Evolutionary conservation across 2,113 vertebrate species (phyloP), one percentile per base, ranked within the genome.

Genomic region (Psephotus haematonotus): DNA sequence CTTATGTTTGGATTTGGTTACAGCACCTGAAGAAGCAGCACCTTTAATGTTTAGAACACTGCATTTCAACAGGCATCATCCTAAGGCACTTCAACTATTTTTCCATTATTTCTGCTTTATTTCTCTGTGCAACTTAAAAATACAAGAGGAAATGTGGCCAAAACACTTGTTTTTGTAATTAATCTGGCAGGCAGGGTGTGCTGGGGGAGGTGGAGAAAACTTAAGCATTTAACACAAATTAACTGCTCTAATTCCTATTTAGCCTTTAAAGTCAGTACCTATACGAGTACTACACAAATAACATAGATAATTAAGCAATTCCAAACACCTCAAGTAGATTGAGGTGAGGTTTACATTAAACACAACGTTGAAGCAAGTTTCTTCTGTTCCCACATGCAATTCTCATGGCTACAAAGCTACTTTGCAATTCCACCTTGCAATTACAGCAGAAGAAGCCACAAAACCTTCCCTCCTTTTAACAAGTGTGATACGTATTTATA

Each of bases 341-440:
- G 33, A 97, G 77, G 76, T 74, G 44, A 97, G 95, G 84, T 97
- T 96, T 97, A 97, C 94, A 94, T 95, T 88, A 96, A 96, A 79
- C 82, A 92, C 59, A 96, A 64, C 13, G 60, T 94, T 94, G 92
- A 92, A 96, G 76, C 82, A 95, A 93, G 93, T 86, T 95, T 92
- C 74, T 93, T 85, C 94, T 95, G 80, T 92, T 96, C 77, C 89
- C 95, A 78, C 86, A 75, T 65, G 22, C n/a, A 80, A 93, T 95
- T 94, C 95, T 90, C 80, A 92, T 27, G 68, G 74, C 72, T 92
- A 86, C 46, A 96, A 86, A 97, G 92, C 63, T 82, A 24, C 84
- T 97, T 86, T 89, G 84, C 82, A 97, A 92, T 88, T 82, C 52
- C 29, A 17, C 46, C 29, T 91, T 50, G 39, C 70, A 76, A 80